A percentile compares a stretch with the other conserved stretches of the same genome.
Evolutionary conservation across 1,140 invertebrate species (phyloP).

Genomic region (Hylaeus anthracinus): DNA sequence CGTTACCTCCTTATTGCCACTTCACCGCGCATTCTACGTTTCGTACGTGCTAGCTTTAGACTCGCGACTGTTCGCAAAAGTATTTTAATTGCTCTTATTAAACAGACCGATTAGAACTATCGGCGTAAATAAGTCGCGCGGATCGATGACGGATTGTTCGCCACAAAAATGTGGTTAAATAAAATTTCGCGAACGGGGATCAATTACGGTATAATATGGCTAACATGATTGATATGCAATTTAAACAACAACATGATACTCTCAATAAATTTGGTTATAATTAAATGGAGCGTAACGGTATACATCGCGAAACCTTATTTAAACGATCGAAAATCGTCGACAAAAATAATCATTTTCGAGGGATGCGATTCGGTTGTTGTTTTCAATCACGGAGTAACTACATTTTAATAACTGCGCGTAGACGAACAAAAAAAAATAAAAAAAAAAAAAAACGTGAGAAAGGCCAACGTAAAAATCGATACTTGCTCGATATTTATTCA

Average conservation of each 20-base stretch:
- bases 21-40: slow-evolving; percentile 13
- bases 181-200: neutral
- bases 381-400: too few relatives aligned
- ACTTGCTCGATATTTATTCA: too few relatives aligned
- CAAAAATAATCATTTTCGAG: neutral
- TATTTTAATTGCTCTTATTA: too few relatives aligned
- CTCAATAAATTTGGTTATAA: slow-evolving; percentile 7
- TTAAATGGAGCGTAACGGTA: slow-evolving; percentile 13
- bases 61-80: too few relatives aligned
- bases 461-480: too few relatives aligned
- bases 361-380: too few relatives aligned
- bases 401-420: too few relatives aligned
- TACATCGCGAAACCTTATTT: slow-evolving; percentile 20
- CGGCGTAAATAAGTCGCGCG: too few relatives aligned
- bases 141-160: too few relatives aligned
- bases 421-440: too few relatives aligned
- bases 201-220: slow-evolving; percentile 19
- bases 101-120: too few relatives aligned
- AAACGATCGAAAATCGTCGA: neutral
- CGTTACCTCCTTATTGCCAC: slow-evolving; percentile 54
- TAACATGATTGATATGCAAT: slow-evolving; percentile 8
- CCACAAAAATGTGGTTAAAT: neutral
- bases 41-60: neutral
- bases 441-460: too few relatives aligned
- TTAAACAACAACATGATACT: slow-evolving; percentile 10